Evolutionary conservation across 2,888 invertebrate species (phyloP), one percentile per base, ranked within the genome.

Genomic region (Meteorus cinctellus): DNA sequence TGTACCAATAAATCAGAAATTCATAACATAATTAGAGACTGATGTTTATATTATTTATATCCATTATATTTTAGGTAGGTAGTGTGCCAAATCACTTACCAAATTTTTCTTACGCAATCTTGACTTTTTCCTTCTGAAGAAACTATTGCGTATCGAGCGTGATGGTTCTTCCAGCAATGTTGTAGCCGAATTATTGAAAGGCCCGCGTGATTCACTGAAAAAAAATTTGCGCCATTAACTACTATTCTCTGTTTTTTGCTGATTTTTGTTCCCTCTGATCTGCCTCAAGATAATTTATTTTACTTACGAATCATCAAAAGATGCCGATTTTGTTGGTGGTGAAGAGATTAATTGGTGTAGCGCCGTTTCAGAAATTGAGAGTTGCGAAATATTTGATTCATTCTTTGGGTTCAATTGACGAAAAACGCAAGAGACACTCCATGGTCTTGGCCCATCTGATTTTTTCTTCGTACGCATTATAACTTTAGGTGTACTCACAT

Each of bases 291-390:
- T 31, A 68, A 68, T 24, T 67, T 62, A 72, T 76, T 48, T 55
- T 8, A 86, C 89, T 85, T 78, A 89, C 89, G 88, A 81, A 67
- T 87, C 86, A 75, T 88, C 89, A 48, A 89, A 81, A 6, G 89
- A 89, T 31, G 81, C 85, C 48, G 88, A 88, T 80, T 89, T 89
- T 6, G 85, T 86, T 5, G 89, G 87, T 45, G 91, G 90, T 6
- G 90, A 87, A 16, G 91, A 83, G 48, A 90, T 87, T 72, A 96
- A 90, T 70, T 94, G 94, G 89, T 97, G 94, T 79, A 97, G 90
- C 29, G 97, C 97, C 1, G 96, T 96, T 90, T 97, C 97, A 2
- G 97, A 97, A 81, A 95, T 96, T 4, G 96, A 97, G 90, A 96
- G 95, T 82, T 94, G 89, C 27, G 88, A 86, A 73, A 89, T 88